Evolutionary conservation across 1,140 invertebrate genomes (phyloP).

Genomic region (Parasteatoda tepidariorum): DNA sequence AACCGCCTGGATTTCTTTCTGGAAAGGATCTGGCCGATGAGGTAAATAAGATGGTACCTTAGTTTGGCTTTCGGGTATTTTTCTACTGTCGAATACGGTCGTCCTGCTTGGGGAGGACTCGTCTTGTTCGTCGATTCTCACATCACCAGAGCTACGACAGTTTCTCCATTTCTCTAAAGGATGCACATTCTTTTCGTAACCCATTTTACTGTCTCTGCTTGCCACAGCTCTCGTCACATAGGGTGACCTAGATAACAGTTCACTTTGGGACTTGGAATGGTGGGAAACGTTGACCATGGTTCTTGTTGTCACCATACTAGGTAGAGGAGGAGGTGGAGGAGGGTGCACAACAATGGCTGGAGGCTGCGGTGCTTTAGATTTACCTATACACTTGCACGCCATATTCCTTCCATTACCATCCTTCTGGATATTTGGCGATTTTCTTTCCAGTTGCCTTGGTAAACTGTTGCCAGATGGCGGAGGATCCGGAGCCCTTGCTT

Average conservation of each 20-base stretch:
- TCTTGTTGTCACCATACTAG: conserved; percentile 1
- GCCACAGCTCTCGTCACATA: conserved; percentile 23
- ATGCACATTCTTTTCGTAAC: conserved; percentile 33
- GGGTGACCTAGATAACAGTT: background rate
- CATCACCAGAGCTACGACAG: conserved; percentile 29
- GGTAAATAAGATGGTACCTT: background rate
- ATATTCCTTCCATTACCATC: background rate
- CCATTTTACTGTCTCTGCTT: background rate
- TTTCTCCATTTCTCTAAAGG: conserved; percentile 43
- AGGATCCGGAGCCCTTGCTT: conserved; percentile 44
- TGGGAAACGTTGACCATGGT: background rate
- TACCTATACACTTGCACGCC: conserved; percentile 1
- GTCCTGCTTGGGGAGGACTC: background rate
- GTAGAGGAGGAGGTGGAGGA: conserved; percentile 33
- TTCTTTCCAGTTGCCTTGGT: background rate
- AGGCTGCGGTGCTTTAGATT: conserved; percentile 23
- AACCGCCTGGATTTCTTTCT: conserved; percentile 51
- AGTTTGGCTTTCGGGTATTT: conserved; percentile 4
- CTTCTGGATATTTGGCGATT: background rate
- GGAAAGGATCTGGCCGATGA: conserved; percentile 26
- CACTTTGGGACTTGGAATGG: background rate
- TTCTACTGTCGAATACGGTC: conserved; percentile 37
- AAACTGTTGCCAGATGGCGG: conserved; percentile 16
- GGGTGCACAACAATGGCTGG: conserved; percentile 38
- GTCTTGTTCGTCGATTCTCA: conserved; percentile 35